phyloP scores from a whole-genome alignment of 2,113 vertebrate genomes.

The Rafetus swinhoei region DNA sequence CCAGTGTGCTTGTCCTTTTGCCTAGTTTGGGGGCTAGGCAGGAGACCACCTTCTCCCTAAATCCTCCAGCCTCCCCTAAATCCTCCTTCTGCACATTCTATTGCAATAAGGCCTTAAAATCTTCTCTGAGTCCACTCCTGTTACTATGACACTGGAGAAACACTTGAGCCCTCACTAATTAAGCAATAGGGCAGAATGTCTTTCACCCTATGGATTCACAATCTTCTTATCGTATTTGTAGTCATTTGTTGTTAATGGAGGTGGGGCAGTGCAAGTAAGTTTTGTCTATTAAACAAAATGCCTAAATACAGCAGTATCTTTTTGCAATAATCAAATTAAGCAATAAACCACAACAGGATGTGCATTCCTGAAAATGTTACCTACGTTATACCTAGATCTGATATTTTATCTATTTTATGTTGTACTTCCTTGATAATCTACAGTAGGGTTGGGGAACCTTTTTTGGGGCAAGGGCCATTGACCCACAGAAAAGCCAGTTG shows the following conservation, averaged over 20 bases:
- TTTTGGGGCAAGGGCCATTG: no score
- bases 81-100: background rate
- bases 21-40: background rate
- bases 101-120: background rate
- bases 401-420: background rate
- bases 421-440: background rate
- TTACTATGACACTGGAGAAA: background rate
- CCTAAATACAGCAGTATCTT: background rate
- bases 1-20: background rate
- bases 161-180: constrained; percentile 9
- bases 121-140: background rate
- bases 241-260: background rate
- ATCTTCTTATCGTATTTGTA: background rate
- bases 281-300: background rate
- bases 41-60: background rate
- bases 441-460: no score
- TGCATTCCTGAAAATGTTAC: background rate
- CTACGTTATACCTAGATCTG: background rate
- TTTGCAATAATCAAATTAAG: constrained; percentile 20
- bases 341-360: constrained; percentile 1
- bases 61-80: background rate
- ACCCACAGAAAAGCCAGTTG: no score
- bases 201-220: constrained; percentile 1
- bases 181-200: constrained; percentile 2
- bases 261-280: background rate